A percentile compares a stretch with the other conserved stretches of the same genome.
Conservation (phyloP, 2,113 vertebrate species). For the Panthera tigris region DNA sequence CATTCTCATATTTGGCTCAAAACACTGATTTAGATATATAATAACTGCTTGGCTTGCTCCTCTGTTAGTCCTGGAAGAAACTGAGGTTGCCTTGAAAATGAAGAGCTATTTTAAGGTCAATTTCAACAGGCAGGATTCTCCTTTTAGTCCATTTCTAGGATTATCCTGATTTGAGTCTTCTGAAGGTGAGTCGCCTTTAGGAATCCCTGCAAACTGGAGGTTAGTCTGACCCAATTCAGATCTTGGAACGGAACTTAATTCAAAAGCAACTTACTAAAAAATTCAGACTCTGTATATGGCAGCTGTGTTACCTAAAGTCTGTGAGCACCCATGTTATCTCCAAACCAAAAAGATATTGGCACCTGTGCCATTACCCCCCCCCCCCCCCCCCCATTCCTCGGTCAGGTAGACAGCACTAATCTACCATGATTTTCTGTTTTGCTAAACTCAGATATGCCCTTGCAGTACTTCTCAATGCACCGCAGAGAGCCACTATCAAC, state of each 20-base stretch:
- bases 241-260: conserved; percentile 20
- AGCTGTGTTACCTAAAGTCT: neutral
- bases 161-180: neutral
- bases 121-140: neutral
- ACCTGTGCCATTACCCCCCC: neutral
- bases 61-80: neutral
- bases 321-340: neutral
- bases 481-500: neutral
- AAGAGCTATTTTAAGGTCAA: neutral
- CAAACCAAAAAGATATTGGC: neutral
- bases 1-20: neutral
- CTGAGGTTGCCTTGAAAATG: neutral
- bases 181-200: neutral
- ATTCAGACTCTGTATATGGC: neutral
- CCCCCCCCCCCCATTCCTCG: neutral
- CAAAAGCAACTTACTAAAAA: neutral
- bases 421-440: neutral
- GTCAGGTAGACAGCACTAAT: neutral
- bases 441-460: neutral
- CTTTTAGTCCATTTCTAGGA: neutral
- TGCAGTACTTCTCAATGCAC: neutral
- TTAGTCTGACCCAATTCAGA: neutral
- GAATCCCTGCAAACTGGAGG: neutral
- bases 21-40: neutral
- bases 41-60: neutral